Conservation (phyloP, 1,140 invertebrate genomes). For the Medauroidea extradentata region DNA sequence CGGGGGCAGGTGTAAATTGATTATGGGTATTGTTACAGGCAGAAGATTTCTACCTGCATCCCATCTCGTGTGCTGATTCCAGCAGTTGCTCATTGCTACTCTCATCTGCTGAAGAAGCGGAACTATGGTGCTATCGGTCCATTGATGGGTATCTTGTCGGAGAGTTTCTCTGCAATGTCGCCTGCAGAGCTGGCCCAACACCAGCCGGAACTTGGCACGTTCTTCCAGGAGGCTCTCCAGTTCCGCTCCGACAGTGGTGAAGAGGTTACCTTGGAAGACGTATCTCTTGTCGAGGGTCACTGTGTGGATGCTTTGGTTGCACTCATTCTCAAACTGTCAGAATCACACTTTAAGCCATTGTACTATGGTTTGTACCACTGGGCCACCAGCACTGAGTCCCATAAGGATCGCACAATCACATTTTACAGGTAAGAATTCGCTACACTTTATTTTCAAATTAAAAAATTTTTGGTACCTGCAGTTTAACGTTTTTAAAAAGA, state of each 20-base stretch:
- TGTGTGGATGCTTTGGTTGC: constrained; percentile 69
- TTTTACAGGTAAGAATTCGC: constrained; percentile 73
- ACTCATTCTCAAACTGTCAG: constrained; percentile 82
- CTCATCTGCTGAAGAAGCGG: constrained; percentile 53
- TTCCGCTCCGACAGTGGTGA: constrained; percentile 50
- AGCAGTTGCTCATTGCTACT: constrained; percentile 61
- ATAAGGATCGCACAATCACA: constrained; percentile 63
- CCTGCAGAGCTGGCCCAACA: constrained; percentile 57
- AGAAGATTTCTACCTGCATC: constrained; percentile 64
- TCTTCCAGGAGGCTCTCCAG: constrained; percentile 73
- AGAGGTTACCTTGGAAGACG: constrained; percentile 19
- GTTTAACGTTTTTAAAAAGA: too few relatives aligned
- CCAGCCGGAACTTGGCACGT: constrained; percentile 60
- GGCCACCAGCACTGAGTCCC: constrained; percentile 57
- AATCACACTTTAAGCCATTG: constrained; percentile 79
- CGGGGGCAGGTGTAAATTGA: too few relatives aligned
- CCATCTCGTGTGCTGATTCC: constrained; percentile 72
- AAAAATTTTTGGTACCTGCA: too few relatives aligned
- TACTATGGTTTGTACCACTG: constrained; percentile 85
- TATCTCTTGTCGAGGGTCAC: constrained; percentile 59
- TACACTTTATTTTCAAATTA: too few relatives aligned
- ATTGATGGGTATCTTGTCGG: constrained; percentile 67
- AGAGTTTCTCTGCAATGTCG: constrained; percentile 58
- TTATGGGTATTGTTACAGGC: constrained; percentile 35
- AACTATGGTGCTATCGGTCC: constrained; percentile 58